Evolutionary conservation across 2,888 invertebrate genomes (phyloP).

Genomic region (Nomada ferruginata): DNA sequence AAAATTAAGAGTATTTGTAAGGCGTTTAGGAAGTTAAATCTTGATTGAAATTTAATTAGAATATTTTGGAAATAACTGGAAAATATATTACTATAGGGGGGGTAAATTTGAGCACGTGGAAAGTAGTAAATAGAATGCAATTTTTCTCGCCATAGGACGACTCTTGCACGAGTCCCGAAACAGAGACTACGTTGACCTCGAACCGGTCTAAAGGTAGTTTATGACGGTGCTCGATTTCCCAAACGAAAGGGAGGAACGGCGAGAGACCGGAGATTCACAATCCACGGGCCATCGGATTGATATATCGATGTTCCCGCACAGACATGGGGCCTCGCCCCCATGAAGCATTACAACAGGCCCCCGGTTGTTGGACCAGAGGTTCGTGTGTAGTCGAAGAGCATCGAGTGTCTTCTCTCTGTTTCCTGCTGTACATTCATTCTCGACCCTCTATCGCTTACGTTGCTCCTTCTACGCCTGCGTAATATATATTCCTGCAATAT

Average conservation of each 20-base stretch:
- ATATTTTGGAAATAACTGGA: not conserved
- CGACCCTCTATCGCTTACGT: conserved; percentile 27
- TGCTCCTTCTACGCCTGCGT: not conserved
- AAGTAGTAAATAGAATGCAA: conserved; percentile 5
- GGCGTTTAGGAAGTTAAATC: not conserved
- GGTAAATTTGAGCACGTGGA: not conserved
- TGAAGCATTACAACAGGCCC: conserved; percentile 57
- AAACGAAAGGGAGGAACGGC: conserved; percentile 58
- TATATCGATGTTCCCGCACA: conserved; percentile 63
- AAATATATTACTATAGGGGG: not conserved
- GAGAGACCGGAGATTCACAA: conserved; percentile 55
- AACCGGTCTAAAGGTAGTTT: conserved; percentile 60
- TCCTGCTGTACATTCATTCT: conserved; percentile 49
- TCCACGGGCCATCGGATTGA: conserved; percentile 58
- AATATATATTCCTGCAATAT: not conserved
- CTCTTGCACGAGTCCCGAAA: conserved; percentile 36
- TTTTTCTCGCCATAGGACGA: conserved; percentile 18
- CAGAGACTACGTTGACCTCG: conserved; percentile 46
- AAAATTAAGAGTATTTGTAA: no score
- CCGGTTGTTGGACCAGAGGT: conserved; percentile 57
- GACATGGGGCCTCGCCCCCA: conserved; percentile 62
- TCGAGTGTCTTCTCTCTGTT: conserved; percentile 59
- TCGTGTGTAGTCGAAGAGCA: conserved; percentile 58
- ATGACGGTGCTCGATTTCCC: conserved; percentile 64
- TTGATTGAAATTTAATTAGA: not conserved